Evolutionary conservation across 2,113 vertebrate species (phyloP).

Genomic region (Prunella fulvescens): DNA sequence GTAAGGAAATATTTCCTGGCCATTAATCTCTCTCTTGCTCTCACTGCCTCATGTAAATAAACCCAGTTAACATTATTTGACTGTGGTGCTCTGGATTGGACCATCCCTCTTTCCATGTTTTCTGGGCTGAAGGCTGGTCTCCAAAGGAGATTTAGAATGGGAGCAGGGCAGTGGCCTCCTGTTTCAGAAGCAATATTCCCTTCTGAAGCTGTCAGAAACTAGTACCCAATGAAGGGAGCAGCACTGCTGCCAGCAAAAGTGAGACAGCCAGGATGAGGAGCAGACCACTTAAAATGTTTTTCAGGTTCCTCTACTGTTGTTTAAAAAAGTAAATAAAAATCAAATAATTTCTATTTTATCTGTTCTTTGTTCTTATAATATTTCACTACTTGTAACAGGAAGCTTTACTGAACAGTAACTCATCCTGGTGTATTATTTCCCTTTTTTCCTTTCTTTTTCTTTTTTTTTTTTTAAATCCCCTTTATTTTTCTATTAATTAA

Average conservation of each 20-base stretch:
- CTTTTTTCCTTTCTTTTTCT: neutral
- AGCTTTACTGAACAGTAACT: neutral
- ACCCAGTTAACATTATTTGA: neutral
- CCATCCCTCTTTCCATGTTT: neutral
- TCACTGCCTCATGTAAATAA: neutral
- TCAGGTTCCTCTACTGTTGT: neutral
- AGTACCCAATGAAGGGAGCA: neutral
- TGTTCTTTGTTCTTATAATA: neutral
- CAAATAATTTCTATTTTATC: neutral
- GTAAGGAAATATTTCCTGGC: neutral
- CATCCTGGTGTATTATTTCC: neutral
- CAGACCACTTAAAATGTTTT: neutral
- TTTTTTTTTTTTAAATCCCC: neutral
- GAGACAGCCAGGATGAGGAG: neutral
- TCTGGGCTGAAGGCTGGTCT: neutral
- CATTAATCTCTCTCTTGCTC: neutral
- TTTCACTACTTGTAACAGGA: neutral
- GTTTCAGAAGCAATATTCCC: neutral
- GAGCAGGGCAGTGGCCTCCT: no score
- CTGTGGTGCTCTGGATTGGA: neutral
- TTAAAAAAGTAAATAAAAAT: neutral
- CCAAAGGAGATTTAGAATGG: neutral
- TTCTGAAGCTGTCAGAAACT: neutral
- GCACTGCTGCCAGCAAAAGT: neutral
- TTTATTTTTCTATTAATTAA: neutral